phyloP scores from a whole-genome alignment of 2,888 invertebrate species.

The Agrochola litura region DNA sequence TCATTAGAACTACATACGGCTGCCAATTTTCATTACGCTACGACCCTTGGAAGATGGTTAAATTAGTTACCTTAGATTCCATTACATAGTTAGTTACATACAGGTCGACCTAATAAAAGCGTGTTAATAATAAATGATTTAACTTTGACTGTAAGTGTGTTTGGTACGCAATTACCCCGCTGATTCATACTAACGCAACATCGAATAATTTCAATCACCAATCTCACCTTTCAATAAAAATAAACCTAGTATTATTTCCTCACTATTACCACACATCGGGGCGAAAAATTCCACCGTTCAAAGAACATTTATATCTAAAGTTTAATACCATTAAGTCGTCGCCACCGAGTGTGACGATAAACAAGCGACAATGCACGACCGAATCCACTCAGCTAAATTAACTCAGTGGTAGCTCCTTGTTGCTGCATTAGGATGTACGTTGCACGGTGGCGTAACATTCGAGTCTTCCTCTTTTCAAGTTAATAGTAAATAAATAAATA shows the following conservation, averaged over 20 bases:
- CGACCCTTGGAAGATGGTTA: no score
- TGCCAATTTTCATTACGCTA: no score
- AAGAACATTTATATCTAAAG: slow-evolving; percentile 84
- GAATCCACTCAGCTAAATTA: slow-evolving; percentile 90
- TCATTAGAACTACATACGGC: no score
- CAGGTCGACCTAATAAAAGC: no score
- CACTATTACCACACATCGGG: slow-evolving; percentile 32
- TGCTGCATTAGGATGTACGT: slow-evolving; percentile 77
- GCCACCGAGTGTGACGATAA: slow-evolving; percentile 82
- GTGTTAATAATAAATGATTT: no score
- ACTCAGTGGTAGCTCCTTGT: slow-evolving; percentile 84
- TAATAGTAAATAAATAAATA: neutral
- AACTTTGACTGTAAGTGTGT: no score
- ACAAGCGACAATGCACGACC: slow-evolving; percentile 89
- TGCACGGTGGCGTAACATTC: slow-evolving; percentile 69
- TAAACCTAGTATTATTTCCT: slow-evolving; percentile 17
- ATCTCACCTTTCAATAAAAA: slow-evolving; percentile 14
- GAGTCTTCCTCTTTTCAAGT: neutral
- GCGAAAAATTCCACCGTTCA: slow-evolving; percentile 61
- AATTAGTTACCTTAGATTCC: no score
- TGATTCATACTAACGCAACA: neutral
- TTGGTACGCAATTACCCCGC: no score
- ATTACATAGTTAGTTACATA: no score
- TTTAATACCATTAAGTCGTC: slow-evolving; percentile 89
- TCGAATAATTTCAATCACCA: neutral